Percentiles rank a stretch among this genome's conserved stretches.
These are phyloP conservation scores for Hapalemur alaotrensis DNA, from an alignment of 2,797 vertebrate genomes.

Conservation along the genomic window DNA sequence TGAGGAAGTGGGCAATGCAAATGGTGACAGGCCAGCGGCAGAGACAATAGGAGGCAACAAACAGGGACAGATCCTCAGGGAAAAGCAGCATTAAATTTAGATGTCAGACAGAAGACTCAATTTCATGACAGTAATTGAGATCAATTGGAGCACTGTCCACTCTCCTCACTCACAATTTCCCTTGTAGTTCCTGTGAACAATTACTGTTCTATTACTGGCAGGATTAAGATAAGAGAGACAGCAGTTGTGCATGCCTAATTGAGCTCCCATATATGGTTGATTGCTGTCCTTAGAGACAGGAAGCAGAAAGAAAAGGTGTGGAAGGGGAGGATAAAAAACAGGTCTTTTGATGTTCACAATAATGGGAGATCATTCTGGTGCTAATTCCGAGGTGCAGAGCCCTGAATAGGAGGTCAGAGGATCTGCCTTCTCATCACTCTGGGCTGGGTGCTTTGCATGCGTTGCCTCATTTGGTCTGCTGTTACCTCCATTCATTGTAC, in stretches of 20 bases:
- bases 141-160: slow-evolving; percentile 74
- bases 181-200: slow-evolving; percentile 76
- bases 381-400: neutral
- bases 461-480: neutral
- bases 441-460: neutral
- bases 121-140: slow-evolving; percentile 82
- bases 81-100: slow-evolving; percentile 79
- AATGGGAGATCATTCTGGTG: neutral
- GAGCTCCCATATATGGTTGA: slow-evolving; percentile 45
- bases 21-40: slow-evolving; percentile 62
- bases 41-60: slow-evolving; percentile 42
- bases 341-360: neutral
- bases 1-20: slow-evolving; percentile 37
- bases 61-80: slow-evolving; percentile 72
- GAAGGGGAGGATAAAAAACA: neutral
- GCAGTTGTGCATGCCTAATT: slow-evolving; percentile 68
- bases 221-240: slow-evolving; percentile 77
- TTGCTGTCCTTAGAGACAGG: slow-evolving; percentile 24
- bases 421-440: neutral
- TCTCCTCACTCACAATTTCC: slow-evolving; percentile 69
- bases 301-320: slow-evolving; percentile 1
- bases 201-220: slow-evolving; percentile 74
- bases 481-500: neutral
- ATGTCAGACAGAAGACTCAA: slow-evolving; percentile 81
- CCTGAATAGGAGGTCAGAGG: neutral